Evolutionary conservation across 2,113 vertebrate genomes (phyloP), one percentile per base, ranked within the genome.

Genomic region (Equus quagga): DNA sequence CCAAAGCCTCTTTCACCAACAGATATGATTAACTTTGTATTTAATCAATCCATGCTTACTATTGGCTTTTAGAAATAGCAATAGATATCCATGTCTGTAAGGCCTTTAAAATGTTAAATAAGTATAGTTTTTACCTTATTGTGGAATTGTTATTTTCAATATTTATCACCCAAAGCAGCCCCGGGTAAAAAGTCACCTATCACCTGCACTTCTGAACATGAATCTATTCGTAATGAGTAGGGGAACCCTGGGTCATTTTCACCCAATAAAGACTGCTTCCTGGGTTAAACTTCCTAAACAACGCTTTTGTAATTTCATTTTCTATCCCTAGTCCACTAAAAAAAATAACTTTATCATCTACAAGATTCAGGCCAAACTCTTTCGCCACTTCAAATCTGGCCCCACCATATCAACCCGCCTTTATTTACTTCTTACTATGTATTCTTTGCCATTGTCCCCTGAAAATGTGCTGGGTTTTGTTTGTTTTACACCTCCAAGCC

Each of bases 61-160:
- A 69, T 21, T 75, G 46, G 33, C 79, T 92, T 92, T 94, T 90
- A 89, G 44, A 92, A 90, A 89, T 62, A 92, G 84, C 58, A 94
- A 69, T 78, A 79, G 79, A 85, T 80, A 44, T 46, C 26, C 73
- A 75, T 49, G 23, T 84, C n/a, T 54, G 10, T 58, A 41, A 96
- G 58, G 4, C 4, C 60, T 75, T 69, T 85, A 86, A 36, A 80
- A 80, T 92, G 73, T 36, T 72, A 94, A 85, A 36, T 44, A 91
- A 36, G 73, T 41, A 88, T 14, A 75, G 65, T 88, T 87, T 84
- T 93, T 70, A 82, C 31, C n/a, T 89, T 84, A 80, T 73, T 94
- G 23, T 87, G 26, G 36, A 94, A 85, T 73, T 83, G 21, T 72
- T 87, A 79, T 79, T 96, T 97, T 90, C 75, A 97, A 49, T 90